Evolutionary conservation across 2,888 invertebrate species (phyloP).

Genomic region (Atrina japonica): DNA sequence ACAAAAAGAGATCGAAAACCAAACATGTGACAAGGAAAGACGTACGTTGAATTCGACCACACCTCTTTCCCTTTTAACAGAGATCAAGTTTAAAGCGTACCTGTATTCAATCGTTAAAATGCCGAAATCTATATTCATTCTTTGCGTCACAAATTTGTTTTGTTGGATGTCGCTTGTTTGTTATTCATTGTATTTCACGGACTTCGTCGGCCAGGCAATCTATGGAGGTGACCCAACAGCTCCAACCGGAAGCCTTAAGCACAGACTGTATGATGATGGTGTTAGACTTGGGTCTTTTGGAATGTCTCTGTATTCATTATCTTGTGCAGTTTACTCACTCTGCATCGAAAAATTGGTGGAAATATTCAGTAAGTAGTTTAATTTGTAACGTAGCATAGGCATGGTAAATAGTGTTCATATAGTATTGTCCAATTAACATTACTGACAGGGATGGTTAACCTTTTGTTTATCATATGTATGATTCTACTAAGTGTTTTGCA

Average conservation of each 20-base stretch:
- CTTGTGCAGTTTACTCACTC: slow-evolving; percentile 95
- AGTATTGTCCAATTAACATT: too few relatives aligned
- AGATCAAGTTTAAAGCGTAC: slow-evolving; percentile 86
- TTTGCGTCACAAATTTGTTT: slow-evolving; percentile 96
- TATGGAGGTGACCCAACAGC: slow-evolving; percentile 90
- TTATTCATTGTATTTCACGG: slow-evolving; percentile 97
- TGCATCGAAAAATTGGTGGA: slow-evolving; percentile 93
- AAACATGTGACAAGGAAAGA: neutral
- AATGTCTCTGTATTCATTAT: slow-evolving; percentile 93
- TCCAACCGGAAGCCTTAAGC: slow-evolving; percentile 74
- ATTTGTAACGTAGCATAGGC: too few relatives aligned
- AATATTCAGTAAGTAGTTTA: slow-evolving; percentile 82
- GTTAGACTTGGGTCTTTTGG: slow-evolving; percentile 98
- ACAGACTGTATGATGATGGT: slow-evolving; percentile 89
- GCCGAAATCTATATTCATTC: slow-evolving; percentile 91
- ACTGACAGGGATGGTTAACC: too few relatives aligned
- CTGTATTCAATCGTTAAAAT: slow-evolving; percentile 94
- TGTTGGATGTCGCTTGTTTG: slow-evolving; percentile 99
- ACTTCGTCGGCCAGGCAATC: slow-evolving; percentile 93
- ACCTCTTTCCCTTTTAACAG: slow-evolving; percentile 57
- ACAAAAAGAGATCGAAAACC: neutral
- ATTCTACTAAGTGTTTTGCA: neutral
- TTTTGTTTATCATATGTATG: too few relatives aligned
- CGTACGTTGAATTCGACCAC: too few relatives aligned
- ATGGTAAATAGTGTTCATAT: too few relatives aligned